Evolutionary conservation across 2,888 invertebrate genomes (phyloP).

Genomic region (Drosophila fungiperda): DNA sequence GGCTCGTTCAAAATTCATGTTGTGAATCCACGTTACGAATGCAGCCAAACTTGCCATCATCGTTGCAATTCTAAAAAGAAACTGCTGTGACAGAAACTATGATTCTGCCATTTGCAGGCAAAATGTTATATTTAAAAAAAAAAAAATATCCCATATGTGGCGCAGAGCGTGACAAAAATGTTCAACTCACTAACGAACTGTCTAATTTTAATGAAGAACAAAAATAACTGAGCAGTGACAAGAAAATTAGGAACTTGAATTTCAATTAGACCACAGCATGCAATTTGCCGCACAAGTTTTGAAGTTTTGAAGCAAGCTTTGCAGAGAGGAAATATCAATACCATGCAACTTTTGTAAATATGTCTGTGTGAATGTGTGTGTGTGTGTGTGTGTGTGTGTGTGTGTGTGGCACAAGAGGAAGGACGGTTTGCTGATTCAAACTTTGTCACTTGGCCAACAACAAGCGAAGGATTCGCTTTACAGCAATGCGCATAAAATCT

Average conservation of each 20-base stretch:
- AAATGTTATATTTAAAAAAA: not conserved
- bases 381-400: not conserved
- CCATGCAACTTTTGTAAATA: not conserved
- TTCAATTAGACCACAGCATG: constrained; percentile 37
- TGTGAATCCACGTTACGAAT: not conserved
- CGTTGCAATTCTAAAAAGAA: not conserved
- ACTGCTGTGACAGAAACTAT: not conserved
- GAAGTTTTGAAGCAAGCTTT: constrained; percentile 31
- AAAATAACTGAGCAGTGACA: not conserved
- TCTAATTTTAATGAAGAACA: constrained; percentile 19
- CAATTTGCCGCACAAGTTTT: constrained; percentile 40
- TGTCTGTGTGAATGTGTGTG: no score
- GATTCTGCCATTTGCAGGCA: not conserved
- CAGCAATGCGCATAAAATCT: constrained; percentile 5
- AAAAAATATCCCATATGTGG: not conserved
- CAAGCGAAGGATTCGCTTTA: not conserved
- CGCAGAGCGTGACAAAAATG: not conserved
- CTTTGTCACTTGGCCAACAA: constrained; percentile 36
- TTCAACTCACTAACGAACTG: constrained; percentile 11
- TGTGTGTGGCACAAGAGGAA: not conserved
- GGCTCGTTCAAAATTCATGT: not conserved
- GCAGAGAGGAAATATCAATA: not conserved
- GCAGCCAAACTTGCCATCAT: not conserved
- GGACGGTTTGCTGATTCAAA: not conserved
- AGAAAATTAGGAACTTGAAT: constrained; percentile 12